Percentiles rank a stretch among this genome's conserved stretches.
Evolutionary conservation across 1,140 invertebrate species (phyloP).

Genomic region (Rhagoletis pomonella): DNA sequence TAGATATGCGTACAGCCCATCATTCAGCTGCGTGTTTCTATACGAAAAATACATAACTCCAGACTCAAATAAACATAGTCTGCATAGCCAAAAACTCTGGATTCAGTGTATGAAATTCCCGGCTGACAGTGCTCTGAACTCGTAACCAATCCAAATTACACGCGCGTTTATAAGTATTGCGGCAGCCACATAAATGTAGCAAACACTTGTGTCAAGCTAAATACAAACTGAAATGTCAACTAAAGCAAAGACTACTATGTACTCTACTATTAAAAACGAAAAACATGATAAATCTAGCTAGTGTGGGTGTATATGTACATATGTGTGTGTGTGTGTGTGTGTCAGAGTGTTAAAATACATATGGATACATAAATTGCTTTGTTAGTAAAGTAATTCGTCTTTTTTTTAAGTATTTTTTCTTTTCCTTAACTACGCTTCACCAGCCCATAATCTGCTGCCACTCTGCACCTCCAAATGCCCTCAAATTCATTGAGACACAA

Average conservation of each 20-base stretch:
- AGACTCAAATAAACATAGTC: neutral
- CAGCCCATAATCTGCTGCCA: too few relatives aligned
- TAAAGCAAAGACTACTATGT: neutral
- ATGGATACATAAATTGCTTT: neutral
- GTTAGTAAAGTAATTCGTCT: slow-evolving; percentile 21
- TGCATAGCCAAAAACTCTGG: neutral
- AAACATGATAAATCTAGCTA: neutral
- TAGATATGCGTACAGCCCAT: neutral
- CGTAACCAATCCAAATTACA: slow-evolving; percentile 4
- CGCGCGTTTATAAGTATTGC: neutral
- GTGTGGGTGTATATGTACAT: neutral
- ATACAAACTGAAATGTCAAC: neutral
- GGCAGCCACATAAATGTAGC: neutral
- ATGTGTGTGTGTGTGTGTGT: too few relatives aligned
- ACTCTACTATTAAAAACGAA: neutral
- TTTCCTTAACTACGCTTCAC: too few relatives aligned
- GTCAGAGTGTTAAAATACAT: neutral
- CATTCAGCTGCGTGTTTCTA: neutral
- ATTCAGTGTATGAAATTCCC: slow-evolving; percentile 15
- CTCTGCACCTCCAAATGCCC: too few relatives aligned
- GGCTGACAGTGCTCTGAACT: neutral
- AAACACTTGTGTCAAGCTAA: slow-evolving; percentile 40
- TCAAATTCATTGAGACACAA: too few relatives aligned
- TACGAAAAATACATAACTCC: slow-evolving; percentile 9
- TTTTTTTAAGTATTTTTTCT: neutral